Conservation (phyloP, 2,888 invertebrate genomes). For the Galerucella pusilla region DNA sequence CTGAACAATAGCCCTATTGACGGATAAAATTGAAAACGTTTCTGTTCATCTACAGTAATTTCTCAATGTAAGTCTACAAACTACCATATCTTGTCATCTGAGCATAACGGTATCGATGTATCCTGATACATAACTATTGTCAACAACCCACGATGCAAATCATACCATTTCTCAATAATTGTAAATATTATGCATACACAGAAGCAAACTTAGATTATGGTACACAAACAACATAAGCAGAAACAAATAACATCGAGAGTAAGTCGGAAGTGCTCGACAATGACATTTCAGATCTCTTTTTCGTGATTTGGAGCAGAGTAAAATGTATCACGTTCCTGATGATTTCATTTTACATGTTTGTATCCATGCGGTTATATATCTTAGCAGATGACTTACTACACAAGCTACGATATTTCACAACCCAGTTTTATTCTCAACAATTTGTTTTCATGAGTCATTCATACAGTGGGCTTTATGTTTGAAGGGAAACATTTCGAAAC, state of each 20-base stretch:
- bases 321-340: slow-evolving; percentile 61
- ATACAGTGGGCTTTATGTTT: neutral
- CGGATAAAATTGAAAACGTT: no score
- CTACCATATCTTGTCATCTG: neutral
- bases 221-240: slow-evolving; percentile 38
- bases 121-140: slow-evolving; percentile 22
- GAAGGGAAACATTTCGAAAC: neutral
- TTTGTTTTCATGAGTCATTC: slow-evolving; percentile 19
- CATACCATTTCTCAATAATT: slow-evolving; percentile 39
- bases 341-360: slow-evolving; percentile 61
- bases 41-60: neutral
- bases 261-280: slow-evolving; percentile 58
- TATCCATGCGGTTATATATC: slow-evolving; percentile 15
- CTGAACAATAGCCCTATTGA: no score
- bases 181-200: slow-evolving; percentile 40
- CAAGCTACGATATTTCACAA: neutral
- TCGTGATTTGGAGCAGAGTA: slow-evolving; percentile 58
- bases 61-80: neutral
- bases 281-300: slow-evolving; percentile 55
- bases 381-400: slow-evolving; percentile 18
- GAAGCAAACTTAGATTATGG: slow-evolving; percentile 41
- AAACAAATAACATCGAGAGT: slow-evolving; percentile 50
- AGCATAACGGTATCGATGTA: slow-evolving; percentile 12
- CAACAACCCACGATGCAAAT: slow-evolving; percentile 33
- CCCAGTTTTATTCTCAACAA: neutral